Evolutionary conservation across 2,888 invertebrate genomes (phyloP), one percentile per base, ranked within the genome.

Genomic region (Tetrapedia diversipes): DNA sequence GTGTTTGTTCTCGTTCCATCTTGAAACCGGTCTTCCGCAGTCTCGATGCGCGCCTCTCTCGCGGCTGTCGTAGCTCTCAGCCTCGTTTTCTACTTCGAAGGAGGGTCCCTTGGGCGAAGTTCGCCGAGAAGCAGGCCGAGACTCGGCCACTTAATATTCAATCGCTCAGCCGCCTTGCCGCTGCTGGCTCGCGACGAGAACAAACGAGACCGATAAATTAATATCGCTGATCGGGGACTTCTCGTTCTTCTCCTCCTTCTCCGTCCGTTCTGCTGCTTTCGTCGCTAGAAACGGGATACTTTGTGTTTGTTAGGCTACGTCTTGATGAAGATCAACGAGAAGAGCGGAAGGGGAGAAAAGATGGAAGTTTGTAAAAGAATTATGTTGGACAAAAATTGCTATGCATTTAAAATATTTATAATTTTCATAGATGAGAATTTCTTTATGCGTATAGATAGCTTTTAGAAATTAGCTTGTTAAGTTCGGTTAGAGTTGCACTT

Each of bases 141-240:
- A 68, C 76, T 64, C 60, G 66, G 73, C 57, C 77, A 80, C 85
- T 88, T 88, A 88, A 88, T 88, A 88, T 88, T 88, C 88, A 86
- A 88, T 88, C 87, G 84, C 73, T 84, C 80, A 77, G 70, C 71
- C 73, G 67, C 64, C 78, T 68, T 71, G 70, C 66, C 82, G 74
- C 67, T 61, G 61, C 47, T 64, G 79, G 68, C 47, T 79, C 68
- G 61, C 77, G 69, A 53, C 57, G 63, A 67, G 81, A 82, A 80
- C 81, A 86, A 84, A 85, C 85, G 82, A 80, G 80, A 78, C 76
- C 83, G 83, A 86, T 84, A 75, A 85, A 86, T 86, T 86, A 82
- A 86, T 82, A 84, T 81, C 86, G 66, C 56, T 60, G 57, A 71
- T 70, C 51, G 63, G 47, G 29, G 4, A 0, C n/a, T 22, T 19